Evolutionary conservation across 2,797 vertebrate species (phyloP), one percentile per base, ranked within the genome.

Genomic region (Pipistrellus pygmaeus): DNA sequence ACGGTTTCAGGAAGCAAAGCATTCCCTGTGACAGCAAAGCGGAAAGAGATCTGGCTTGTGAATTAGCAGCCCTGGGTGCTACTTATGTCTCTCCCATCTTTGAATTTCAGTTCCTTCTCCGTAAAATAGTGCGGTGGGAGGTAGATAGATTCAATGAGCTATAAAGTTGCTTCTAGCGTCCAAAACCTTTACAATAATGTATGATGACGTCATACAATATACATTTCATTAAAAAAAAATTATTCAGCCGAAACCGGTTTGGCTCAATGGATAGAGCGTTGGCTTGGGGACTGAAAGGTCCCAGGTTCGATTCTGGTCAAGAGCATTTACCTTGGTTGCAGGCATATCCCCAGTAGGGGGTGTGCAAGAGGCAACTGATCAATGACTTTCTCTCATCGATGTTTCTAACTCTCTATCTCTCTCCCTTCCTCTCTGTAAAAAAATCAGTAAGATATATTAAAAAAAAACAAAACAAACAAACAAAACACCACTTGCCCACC

Each of bases 21-120:
- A 76, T 82, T 78, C 60, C 69, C 5, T 8, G 8, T 0, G 38
- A 41, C n/a, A 41, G 32, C 53, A 38, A 80, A 82, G n/a, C 6
- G 3, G 60, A 60, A 82, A 84, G 75, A 55, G 18, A 8, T 57
- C 80, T 76, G 71, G 18, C 14, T 46, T 66, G 8, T 15, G 69
- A 69, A 41, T 69, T 4, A n/a, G 68, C 73, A 76, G n/a, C 25
- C 15, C 8, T 64, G 60, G 32, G 17, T 30, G 13, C 35, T 68
- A 10, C 6, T 73, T 15, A 8, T 12, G 13, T 55, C 51, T 80
- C 32, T 46, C 30, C 46, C 20, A 8, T 46, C n/a, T 88, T 72
- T 69, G 71, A 84, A 60, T 94, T 93, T 72, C 66, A 93, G 76
- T 53, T 84, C 76, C 53, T 83, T 76, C 51, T 92, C 30, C 32